Percentiles rank a stretch among this genome's conserved stretches.
phyloP scores from a whole-genome alignment of 2,797 vertebrate species.

The Aeoliscus strigatus region DNA sequence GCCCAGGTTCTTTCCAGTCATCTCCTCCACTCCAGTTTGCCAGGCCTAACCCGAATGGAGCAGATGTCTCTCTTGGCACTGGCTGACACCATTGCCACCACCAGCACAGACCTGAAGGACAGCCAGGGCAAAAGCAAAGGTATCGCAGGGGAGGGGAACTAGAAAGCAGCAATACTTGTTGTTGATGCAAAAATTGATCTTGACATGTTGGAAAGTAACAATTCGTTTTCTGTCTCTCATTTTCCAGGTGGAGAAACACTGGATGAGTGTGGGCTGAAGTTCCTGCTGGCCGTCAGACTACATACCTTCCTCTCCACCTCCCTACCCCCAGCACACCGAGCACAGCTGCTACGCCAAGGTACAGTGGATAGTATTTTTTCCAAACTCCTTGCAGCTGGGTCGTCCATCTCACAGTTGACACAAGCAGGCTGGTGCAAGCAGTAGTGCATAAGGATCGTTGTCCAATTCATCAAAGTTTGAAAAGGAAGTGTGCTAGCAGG shows the following conservation, averaged over 20 bases:
- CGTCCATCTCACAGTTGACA: background rate
- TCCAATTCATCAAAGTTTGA: background rate
- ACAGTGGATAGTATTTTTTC: conserved; percentile 9
- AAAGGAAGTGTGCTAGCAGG: too few species aligned
- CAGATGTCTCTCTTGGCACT: conserved; percentile 98
- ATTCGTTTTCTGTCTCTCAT: conserved; percentile 16
- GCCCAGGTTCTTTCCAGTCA: conserved; percentile 92
- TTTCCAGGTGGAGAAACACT: conserved; percentile 90
- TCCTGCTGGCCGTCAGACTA: conserved; percentile 90
- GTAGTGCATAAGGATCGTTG: background rate
- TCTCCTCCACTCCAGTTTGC: conserved; percentile 93
- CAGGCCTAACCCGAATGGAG: conserved; percentile 92
- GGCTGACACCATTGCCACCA: conserved; percentile 94
- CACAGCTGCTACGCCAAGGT: conserved; percentile 91
- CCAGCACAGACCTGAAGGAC: conserved; percentile 91
- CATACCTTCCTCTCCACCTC: conserved; percentile 95
- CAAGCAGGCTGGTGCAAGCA: background rate
- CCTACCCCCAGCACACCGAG: conserved; percentile 85
- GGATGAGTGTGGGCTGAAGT: conserved; percentile 96
- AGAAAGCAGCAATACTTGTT: too few species aligned
- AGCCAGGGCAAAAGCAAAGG: conserved; percentile 85
- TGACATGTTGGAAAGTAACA: background rate
- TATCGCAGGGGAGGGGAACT: conserved; percentile 19
- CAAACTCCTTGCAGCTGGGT: conserved; percentile 2
- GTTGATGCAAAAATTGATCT: background rate